phyloP scores from a whole-genome alignment of 1,140 invertebrate genomes.

The Adelges cooleyi region DNA sequence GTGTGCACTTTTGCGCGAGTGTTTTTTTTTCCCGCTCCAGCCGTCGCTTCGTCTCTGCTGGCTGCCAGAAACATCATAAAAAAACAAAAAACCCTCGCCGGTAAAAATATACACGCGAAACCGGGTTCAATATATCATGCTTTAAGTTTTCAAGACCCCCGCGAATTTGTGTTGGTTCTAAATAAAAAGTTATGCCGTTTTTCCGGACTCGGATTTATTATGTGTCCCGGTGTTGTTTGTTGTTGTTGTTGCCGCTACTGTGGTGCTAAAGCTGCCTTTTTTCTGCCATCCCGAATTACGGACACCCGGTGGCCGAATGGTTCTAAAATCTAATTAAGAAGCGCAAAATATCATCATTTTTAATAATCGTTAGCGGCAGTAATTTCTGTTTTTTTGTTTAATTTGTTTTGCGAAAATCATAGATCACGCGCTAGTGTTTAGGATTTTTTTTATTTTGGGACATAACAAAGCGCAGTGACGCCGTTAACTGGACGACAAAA shows the following conservation, averaged over 20 bases:
- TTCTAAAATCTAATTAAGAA: conserved; percentile 26
- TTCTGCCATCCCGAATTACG: conserved; percentile 13
- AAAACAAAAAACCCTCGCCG: too few species aligned
- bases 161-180: conserved; percentile 11
- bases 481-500: too few species aligned
- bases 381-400: neutral
- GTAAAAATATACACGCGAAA: conserved; percentile 23
- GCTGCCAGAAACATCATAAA: neutral
- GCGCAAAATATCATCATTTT: conserved; percentile 20
- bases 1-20: neutral
- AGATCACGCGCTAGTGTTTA: neutral
- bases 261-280: too few species aligned
- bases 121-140: conserved; percentile 21
- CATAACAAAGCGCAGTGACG: too few species aligned
- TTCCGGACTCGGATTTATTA: conserved; percentile 19
- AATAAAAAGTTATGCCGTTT: conserved; percentile 28
- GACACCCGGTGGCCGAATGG: conserved; percentile 23
- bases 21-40: neutral
- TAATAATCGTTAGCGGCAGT: conserved; percentile 14
- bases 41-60: neutral
- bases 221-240: conserved; percentile 18
- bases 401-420: conserved; percentile 9
- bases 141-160: conserved; percentile 28
- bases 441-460: too few species aligned
- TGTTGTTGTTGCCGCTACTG: too few species aligned